These are phyloP conservation scores for Heliconius nattereri DNA, from an alignment of 1,140 invertebrate genomes.

Conservation along the genomic window DNA sequence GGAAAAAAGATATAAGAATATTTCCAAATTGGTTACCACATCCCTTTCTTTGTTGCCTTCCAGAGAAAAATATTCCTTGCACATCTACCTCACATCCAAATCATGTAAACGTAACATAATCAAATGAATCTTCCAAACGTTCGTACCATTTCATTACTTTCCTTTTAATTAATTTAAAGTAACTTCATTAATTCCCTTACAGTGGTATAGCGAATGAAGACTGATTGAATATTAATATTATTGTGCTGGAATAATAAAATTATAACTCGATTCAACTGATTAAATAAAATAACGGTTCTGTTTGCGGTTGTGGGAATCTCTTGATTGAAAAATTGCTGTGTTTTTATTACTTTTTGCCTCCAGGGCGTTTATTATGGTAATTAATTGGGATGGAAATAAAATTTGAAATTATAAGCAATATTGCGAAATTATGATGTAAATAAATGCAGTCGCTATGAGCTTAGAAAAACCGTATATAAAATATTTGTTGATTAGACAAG, in stretches of 20 bases:
- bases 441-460: too few species aligned
- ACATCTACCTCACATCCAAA: not conserved
- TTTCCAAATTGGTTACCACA: too few species aligned
- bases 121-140: not conserved
- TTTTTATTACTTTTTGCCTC: not conserved
- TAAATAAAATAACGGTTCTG: slow-evolving; percentile 27
- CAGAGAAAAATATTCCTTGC: too few species aligned
- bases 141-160: not conserved
- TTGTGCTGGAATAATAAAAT: slow-evolving; percentile 26
- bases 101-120: not conserved
- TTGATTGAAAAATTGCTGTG: slow-evolving; percentile 23
- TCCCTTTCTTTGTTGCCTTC: too few species aligned
- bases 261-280: slow-evolving; percentile 17
- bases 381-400: not conserved
- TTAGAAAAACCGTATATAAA: too few species aligned
- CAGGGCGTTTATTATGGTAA: not conserved
- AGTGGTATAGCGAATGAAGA: slow-evolving; percentile 22
- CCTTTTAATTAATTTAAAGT: not conserved
- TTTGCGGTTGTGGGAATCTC: slow-evolving; percentile 17
- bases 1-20: too few species aligned
- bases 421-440: not conserved
- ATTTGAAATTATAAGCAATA: not conserved
- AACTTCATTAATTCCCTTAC: slow-evolving; percentile 21
- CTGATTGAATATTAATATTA: slow-evolving; percentile 33
- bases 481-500: too few species aligned